Percentiles rank a stretch among this genome's conserved stretches.
phyloP scores from a whole-genome alignment of 1,140 invertebrate genomes.

The Ctenoplectra terminalis region DNA sequence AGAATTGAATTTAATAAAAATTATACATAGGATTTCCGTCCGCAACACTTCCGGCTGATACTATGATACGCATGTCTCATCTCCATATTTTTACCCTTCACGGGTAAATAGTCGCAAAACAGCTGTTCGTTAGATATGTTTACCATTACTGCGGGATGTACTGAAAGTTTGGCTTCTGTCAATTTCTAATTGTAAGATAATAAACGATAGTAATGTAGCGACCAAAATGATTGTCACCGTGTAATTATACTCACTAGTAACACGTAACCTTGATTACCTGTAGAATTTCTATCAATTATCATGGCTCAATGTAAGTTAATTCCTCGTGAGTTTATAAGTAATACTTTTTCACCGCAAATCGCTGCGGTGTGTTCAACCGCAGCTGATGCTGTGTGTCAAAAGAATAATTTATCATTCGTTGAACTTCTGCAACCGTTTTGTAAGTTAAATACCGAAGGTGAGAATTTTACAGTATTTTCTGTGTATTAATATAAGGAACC shows the following conservation, averaged over 20 bases:
- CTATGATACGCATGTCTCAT: background rate
- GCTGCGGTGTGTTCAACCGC: constrained; percentile 92
- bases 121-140: constrained; percentile 48
- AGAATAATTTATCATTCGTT: constrained; percentile 95
- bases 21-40: constrained; percentile 1
- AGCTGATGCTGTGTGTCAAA: constrained; percentile 92
- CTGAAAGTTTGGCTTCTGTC: constrained; percentile 22
- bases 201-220: constrained; percentile 18
- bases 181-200: background rate
- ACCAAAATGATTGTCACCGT: constrained; percentile 13
- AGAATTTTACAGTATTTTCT: constrained; percentile 41
- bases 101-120: constrained; percentile 41
- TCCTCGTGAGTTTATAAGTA: constrained; percentile 93
- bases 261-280: constrained; percentile 18
- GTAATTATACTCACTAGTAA: constrained; percentile 18
- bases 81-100: constrained; percentile 34
- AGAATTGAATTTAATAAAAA: background rate
- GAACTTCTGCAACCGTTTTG: constrained; percentile 96
- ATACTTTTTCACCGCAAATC: constrained; percentile 94
- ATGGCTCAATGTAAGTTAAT: constrained; percentile 87
- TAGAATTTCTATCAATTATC: constrained; percentile 31
- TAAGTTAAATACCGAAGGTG: constrained; percentile 90
- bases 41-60: constrained; percentile 24
- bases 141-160: constrained; percentile 5
- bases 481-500: too few relatives aligned